Conservation (phyloP, 2,888 invertebrate genomes). For the Apamea crenata region DNA sequence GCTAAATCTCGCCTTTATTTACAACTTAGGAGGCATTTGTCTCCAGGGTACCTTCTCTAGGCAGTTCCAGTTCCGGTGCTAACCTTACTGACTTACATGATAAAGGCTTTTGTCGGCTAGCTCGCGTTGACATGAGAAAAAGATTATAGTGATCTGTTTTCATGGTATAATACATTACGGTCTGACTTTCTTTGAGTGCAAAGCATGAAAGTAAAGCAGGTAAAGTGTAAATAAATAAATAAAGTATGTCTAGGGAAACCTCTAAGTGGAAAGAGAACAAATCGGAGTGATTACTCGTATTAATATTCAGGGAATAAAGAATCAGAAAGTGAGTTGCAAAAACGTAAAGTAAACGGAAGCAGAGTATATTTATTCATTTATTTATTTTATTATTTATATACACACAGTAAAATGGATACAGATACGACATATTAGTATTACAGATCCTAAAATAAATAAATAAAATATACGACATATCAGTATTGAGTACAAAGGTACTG, state of each 20-base stretch:
- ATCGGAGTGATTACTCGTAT: background rate
- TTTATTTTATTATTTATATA: no score
- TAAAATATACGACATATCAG: no score
- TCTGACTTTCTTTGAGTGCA: background rate
- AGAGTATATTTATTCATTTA: background rate
- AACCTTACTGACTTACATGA: background rate
- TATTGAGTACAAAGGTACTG: background rate
- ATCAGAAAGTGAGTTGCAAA: background rate
- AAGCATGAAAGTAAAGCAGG: background rate
- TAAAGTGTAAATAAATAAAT: no score
- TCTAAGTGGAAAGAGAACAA: background rate
- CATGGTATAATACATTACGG: background rate
- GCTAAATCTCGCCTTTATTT: background rate
- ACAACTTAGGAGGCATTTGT: background rate
- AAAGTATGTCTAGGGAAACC: no score
- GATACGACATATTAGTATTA: no score
- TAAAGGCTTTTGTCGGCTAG: background rate
- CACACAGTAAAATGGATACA: no score
- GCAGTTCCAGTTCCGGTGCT: background rate
- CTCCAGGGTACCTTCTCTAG: background rate
- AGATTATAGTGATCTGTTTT: background rate
- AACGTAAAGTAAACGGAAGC: background rate
- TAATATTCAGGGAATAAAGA: background rate
- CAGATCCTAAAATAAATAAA: no score
- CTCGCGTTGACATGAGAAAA: background rate